Evolutionary conservation across 1,140 invertebrate genomes (phyloP).

Genomic region (Pantala flavescens): DNA sequence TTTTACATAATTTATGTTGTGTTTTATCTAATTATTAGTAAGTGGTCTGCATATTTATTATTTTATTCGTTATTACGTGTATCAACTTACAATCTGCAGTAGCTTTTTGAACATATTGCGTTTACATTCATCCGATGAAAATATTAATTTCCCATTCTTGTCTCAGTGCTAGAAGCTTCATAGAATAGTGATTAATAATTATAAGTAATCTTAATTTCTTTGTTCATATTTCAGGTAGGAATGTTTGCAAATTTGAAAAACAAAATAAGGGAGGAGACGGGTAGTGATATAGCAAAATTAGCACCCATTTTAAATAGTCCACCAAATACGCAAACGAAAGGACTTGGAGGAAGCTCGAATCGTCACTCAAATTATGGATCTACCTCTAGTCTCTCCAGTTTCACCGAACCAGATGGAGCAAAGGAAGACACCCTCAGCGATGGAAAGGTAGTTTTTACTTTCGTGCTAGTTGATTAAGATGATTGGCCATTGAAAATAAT

Average conservation of each 20-base stretch:
- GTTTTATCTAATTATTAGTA: too few relatives aligned
- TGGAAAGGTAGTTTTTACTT: constrained; percentile 18
- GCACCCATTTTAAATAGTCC: constrained; percentile 25
- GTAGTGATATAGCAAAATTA: constrained; percentile 49
- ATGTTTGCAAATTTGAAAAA: constrained; percentile 45
- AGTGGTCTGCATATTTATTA: too few relatives aligned
- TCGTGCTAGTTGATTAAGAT: too few relatives aligned
- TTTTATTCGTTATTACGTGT: too few relatives aligned
- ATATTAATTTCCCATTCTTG: too few relatives aligned
- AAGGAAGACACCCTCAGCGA: constrained; percentile 27
- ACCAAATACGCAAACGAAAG: constrained; percentile 36
- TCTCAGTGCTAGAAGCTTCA: too few relatives aligned
- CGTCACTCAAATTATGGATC: constrained; percentile 48
- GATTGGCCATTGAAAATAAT: too few relatives aligned
- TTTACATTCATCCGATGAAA: too few relatives aligned
- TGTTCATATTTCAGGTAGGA: background rate
- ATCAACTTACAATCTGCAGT: too few relatives aligned
- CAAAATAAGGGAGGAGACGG: constrained; percentile 63
- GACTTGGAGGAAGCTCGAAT: constrained; percentile 30
- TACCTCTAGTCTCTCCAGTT: constrained; percentile 47
- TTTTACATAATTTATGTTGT: too few relatives aligned
- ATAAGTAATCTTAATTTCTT: background rate
- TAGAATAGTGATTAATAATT: too few relatives aligned
- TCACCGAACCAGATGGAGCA: constrained; percentile 33
- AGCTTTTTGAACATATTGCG: too few relatives aligned